Conservation (phyloP, 2,113 vertebrate genomes). For the Charina bottae region DNA sequence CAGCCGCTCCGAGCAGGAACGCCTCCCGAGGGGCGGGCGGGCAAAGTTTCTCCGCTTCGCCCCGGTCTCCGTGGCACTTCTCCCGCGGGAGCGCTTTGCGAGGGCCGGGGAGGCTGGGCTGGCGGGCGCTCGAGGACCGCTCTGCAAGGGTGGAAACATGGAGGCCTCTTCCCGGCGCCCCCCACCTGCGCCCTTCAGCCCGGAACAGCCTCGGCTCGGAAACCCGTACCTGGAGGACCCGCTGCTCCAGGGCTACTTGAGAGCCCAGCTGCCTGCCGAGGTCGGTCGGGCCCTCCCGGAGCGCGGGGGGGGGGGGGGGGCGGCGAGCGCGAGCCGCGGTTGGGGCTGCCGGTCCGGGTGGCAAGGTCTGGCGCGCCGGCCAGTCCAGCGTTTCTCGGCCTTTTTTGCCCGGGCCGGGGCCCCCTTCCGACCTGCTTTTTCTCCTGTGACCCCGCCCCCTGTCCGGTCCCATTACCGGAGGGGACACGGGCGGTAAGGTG, state of each 20-base stretch:
- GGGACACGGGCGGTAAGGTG: background rate
- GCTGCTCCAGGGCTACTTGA: slow-evolving; percentile 77
- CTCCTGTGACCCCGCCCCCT: background rate
- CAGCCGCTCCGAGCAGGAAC: background rate
- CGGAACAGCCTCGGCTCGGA: slow-evolving; percentile 70
- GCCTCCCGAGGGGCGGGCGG: no score
- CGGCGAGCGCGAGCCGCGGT: background rate
- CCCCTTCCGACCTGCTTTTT: background rate
- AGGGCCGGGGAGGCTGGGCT: background rate
- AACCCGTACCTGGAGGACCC: slow-evolving; percentile 79
- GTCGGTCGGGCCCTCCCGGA: slow-evolving; percentile 52
- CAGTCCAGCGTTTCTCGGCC: background rate
- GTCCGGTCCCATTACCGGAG: background rate
- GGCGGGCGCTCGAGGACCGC: background rate
- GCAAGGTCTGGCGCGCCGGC: no score
- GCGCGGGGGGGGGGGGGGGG: background rate
- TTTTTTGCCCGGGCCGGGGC: background rate
- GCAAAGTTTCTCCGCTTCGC: background rate
- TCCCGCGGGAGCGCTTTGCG: background rate
- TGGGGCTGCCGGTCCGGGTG: no score
- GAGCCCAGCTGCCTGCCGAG: slow-evolving; percentile 73
- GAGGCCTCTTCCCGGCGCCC: slow-evolving; percentile 33
- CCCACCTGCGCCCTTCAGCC: slow-evolving; percentile 3
- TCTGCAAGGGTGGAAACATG: background rate
- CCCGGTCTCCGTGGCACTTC: background rate